Percentiles rank a stretch among this genome's conserved stretches.
These are phyloP conservation scores for Nibea albiflora DNA, from an alignment of 2,113 vertebrate genomes.

Conservation along the genomic window DNA sequence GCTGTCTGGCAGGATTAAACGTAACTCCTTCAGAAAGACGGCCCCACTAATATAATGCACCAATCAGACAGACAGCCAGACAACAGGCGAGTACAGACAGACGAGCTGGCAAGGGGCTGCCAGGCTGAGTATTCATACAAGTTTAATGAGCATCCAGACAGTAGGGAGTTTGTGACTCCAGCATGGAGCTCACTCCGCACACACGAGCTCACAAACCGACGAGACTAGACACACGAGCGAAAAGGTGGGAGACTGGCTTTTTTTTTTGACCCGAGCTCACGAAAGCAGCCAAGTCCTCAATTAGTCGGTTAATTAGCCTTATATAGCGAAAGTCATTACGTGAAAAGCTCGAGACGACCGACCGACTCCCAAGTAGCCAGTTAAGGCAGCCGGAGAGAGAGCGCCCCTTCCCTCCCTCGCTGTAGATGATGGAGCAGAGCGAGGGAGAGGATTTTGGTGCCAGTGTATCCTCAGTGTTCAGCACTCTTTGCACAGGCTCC, in stretches of 20 bases:
- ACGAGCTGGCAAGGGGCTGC: conserved; percentile 61
- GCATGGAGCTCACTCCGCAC: conserved; percentile 60
- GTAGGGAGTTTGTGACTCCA: conserved; percentile 72
- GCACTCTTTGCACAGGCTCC: conserved; percentile 52
- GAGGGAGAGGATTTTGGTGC: conserved; percentile 39
- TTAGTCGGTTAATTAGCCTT: conserved; percentile 13
- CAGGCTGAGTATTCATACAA: conserved; percentile 81
- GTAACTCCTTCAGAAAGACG: conserved; percentile 51
- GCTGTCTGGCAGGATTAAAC: conserved; percentile 53
- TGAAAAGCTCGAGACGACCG: not conserved
- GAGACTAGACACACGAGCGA: conserved; percentile 57
- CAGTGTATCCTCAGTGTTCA: conserved; percentile 45
- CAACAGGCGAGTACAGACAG: conserved; percentile 56
- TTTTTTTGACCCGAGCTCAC: conserved; percentile 28
- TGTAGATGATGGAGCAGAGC: conserved; percentile 41
- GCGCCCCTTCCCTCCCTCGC: conserved; percentile 24
- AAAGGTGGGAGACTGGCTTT: conserved; percentile 47
- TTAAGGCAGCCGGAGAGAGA: conserved; percentile 26
- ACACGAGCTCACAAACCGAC: conserved; percentile 49
- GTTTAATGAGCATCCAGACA: conserved; percentile 83
- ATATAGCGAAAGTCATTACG: not conserved
- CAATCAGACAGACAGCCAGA: conserved; percentile 63
- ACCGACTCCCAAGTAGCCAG: conserved; percentile 8
- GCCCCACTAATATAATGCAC: conserved; percentile 57
- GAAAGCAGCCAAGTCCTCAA: conserved; percentile 12